Percentiles rank a stretch among this genome's conserved stretches.
Evolutionary conservation across 2,797 vertebrate species (phyloP).

Genomic region (Periophthalmus magnuspinnatus): DNA sequence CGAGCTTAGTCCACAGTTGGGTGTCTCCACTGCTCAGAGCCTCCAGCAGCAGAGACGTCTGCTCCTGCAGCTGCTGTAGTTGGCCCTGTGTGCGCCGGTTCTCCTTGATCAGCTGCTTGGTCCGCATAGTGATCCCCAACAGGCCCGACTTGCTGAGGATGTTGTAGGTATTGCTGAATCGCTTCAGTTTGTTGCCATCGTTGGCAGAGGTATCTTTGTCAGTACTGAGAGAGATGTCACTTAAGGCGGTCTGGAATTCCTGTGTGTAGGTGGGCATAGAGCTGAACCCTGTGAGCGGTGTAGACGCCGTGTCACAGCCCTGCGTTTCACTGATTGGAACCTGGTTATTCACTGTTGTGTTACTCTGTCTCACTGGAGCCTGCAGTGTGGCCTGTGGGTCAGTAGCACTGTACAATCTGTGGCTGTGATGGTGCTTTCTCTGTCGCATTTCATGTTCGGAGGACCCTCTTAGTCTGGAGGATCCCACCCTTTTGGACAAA

Average conservation of each 20-base stretch:
- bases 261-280: slow-evolving; percentile 29
- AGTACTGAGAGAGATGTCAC: slow-evolving; percentile 18
- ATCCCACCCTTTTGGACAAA: slow-evolving; percentile 45
- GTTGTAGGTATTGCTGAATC: slow-evolving; percentile 92
- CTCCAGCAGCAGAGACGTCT: slow-evolving; percentile 86
- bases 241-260: slow-evolving; percentile 34
- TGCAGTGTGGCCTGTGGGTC: slow-evolving; percentile 32
- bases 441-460: slow-evolving; percentile 53
- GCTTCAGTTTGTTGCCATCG: slow-evolving; percentile 78
- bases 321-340: slow-evolving; percentile 29
- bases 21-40: slow-evolving; percentile 85
- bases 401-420: slow-evolving; percentile 42
- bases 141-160: slow-evolving; percentile 86
- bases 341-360: slow-evolving; percentile 19
- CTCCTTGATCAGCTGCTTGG: slow-evolving; percentile 90
- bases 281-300: slow-evolving; percentile 31
- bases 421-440: slow-evolving; percentile 48
- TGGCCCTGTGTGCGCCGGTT: slow-evolving; percentile 88
- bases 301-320: slow-evolving; percentile 22
- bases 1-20: slow-evolving; percentile 86
- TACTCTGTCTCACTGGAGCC: slow-evolving; percentile 22
- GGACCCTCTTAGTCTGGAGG: slow-evolving; percentile 42
- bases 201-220: slow-evolving; percentile 47
- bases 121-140: slow-evolving; percentile 91
- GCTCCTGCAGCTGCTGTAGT: slow-evolving; percentile 86